These are phyloP conservation scores for Steinernema scapterisci DNA, from an alignment of 2,888 invertebrate genomes.

Conservation along the genomic window DNA sequence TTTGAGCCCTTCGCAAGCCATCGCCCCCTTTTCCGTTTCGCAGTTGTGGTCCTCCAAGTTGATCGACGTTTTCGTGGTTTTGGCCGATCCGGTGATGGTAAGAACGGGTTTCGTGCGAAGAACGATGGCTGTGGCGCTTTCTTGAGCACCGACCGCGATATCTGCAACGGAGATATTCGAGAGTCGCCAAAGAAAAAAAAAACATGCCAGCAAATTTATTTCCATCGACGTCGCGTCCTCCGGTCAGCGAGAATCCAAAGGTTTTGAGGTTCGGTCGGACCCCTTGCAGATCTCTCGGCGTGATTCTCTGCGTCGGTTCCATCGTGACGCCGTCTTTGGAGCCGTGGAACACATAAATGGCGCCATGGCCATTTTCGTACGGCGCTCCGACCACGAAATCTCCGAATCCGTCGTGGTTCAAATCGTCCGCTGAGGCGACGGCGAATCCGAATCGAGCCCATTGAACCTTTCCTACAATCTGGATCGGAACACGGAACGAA, in stretches of 20 bases:
- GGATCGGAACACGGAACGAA: constrained; percentile 55
- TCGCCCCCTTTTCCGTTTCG: constrained; percentile 51
- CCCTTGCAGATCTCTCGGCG: constrained; percentile 67
- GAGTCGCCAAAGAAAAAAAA: not conserved
- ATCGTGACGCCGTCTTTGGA: constrained; percentile 77
- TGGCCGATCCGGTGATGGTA: constrained; percentile 55
- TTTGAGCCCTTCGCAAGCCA: constrained; percentile 55
- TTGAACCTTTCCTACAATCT: constrained; percentile 80
- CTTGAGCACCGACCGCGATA: constrained; percentile 88
- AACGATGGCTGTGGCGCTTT: constrained; percentile 77
- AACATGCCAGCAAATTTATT: constrained; percentile 80
- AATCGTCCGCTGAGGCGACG: constrained; percentile 84
- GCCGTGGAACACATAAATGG: constrained; percentile 91
- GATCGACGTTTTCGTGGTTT: constrained; percentile 54
- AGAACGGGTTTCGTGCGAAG: constrained; percentile 64
- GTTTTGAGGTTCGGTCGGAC: constrained; percentile 74
- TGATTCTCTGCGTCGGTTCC: constrained; percentile 70
- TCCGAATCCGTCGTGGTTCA: constrained; percentile 88
- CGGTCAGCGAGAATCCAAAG: constrained; percentile 90
- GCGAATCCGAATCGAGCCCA: constrained; percentile 88
- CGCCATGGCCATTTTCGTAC: constrained; percentile 75
- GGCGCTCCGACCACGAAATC: constrained; percentile 93
- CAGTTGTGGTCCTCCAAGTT: constrained; percentile 65
- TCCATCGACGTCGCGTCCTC: constrained; percentile 89
- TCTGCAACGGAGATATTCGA: constrained; percentile 71